These are phyloP conservation scores for Brevipalpus yothersi DNA, from an alignment of 1,140 invertebrate genomes.

Conservation along the genomic window DNA sequence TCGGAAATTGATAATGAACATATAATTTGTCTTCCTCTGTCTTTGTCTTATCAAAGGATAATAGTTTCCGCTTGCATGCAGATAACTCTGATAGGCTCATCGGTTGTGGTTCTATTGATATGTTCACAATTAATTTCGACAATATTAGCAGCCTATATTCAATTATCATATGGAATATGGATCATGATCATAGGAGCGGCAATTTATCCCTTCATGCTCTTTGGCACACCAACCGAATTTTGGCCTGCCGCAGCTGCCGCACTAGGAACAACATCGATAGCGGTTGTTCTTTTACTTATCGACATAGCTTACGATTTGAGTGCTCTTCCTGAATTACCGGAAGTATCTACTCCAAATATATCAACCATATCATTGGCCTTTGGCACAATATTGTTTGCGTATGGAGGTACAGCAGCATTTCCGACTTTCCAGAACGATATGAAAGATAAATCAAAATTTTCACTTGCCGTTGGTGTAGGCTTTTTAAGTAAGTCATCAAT, in stretches of 20 bases:
- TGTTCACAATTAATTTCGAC: background rate
- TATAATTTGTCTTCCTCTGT: too few species aligned
- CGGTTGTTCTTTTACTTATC: slow-evolving; percentile 2
- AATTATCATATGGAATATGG: slow-evolving; percentile 26
- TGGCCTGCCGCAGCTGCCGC: slow-evolving; percentile 19
- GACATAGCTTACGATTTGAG: slow-evolving; percentile 1
- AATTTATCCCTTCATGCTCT: slow-evolving; percentile 35
- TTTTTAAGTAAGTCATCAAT: slow-evolving; percentile 23
- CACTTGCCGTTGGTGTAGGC: slow-evolving; percentile 24
- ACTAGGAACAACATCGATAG: background rate
- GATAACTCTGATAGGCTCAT: background rate
- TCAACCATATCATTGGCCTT: slow-evolving; percentile 31
- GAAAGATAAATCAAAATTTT: slow-evolving; percentile 29
- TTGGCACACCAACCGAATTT: slow-evolving; percentile 44
- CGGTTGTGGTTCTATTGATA: background rate
- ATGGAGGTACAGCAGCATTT: slow-evolving; percentile 36
- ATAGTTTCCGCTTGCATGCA: background rate
- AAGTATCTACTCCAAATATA: slow-evolving; percentile 13
- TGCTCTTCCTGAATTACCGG: background rate
- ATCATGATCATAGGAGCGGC: slow-evolving; percentile 32
- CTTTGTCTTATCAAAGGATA: background rate
- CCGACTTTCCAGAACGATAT: slow-evolving; percentile 42
- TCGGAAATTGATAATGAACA: too few species aligned
- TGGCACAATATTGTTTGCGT: slow-evolving; percentile 35
- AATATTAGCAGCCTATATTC: background rate